Percentiles rank a stretch among this genome's conserved stretches.
phyloP scores from a whole-genome alignment of 2,888 invertebrate genomes.

The Drosophila anomelani region DNA sequence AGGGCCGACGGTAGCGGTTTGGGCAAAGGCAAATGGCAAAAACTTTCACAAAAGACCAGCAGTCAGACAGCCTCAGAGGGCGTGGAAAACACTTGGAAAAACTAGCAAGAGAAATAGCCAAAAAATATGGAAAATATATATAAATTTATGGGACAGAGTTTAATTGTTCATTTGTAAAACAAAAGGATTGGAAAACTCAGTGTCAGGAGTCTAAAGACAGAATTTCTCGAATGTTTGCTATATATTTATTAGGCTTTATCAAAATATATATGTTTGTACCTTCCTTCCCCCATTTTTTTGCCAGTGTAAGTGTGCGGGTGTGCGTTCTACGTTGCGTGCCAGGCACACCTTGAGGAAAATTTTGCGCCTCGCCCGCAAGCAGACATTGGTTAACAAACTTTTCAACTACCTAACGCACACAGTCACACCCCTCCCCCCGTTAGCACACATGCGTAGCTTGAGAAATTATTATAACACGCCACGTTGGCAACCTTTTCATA shows the following conservation, averaged over 20 bases:
- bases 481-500: conserved; percentile 80
- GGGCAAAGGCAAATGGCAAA: conserved; percentile 44
- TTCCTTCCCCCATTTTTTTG: background rate
- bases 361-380: conserved; percentile 70
- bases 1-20: conserved; percentile 32
- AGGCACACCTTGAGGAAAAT: conserved; percentile 70
- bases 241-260: no score
- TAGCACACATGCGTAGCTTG: conserved; percentile 56
- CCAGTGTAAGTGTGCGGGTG: background rate
- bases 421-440: conserved; percentile 18
- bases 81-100: background rate
- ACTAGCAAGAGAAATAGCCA: fast-evolving
- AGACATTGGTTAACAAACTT: conserved; percentile 79
- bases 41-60: conserved; percentile 78
- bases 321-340: conserved; percentile 63
- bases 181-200: background rate
- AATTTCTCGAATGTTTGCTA: no score
- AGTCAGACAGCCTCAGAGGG: conserved; percentile 63
- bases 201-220: no score
- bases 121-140: background rate
- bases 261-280: background rate
- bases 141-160: background rate
- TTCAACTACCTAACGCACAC: conserved; percentile 59
- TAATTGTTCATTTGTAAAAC: background rate
- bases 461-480: conserved; percentile 79